Evolutionary conservation across 1,140 invertebrate genomes (phyloP).

Genomic region (Lepidurus apus): DNA sequence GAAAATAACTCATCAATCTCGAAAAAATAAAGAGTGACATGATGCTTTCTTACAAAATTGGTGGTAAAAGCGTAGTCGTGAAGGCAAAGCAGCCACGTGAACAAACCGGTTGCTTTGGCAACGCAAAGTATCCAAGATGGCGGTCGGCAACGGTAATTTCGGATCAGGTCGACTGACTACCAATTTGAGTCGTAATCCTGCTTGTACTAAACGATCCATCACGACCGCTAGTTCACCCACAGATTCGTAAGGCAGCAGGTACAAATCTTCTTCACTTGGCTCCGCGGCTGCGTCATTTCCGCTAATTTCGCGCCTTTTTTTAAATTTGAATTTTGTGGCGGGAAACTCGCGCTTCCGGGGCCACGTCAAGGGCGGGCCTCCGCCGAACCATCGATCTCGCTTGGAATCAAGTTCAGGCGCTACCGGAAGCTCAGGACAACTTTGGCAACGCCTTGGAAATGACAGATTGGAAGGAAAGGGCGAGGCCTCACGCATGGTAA

Average conservation of each 20-base stretch:
- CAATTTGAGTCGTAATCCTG: conserved; percentile 21
- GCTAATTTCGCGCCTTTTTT: not conserved
- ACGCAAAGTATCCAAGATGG: conserved; percentile 3
- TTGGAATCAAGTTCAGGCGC: not conserved
- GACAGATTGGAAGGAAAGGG: not conserved
- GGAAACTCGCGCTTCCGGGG: not conserved
- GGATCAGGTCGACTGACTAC: conserved; percentile 26
- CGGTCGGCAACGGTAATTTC: not conserved
- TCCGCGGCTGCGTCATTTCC: not conserved
- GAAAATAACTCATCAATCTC: not conserved
- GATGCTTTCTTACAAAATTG: conserved; percentile 15
- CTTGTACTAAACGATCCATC: conserved; percentile 25
- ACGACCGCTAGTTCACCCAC: conserved; percentile 26
- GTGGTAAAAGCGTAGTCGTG: conserved; percentile 26
- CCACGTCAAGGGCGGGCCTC: not conserved
- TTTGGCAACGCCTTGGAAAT: not conserved
- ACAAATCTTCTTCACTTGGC: conserved; percentile 22
- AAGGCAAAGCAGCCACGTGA: conserved; percentile 26
- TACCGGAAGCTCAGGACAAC: not conserved
- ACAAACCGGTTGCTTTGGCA: conserved; percentile 1
- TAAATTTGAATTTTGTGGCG: not conserved
- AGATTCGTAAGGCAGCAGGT: conserved; percentile 29
- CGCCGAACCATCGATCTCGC: not conserved
- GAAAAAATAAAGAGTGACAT: not conserved
- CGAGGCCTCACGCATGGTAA: not conserved